Conservation (phyloP, 2,888 invertebrate species). For the Athrips mouffetella region DNA sequence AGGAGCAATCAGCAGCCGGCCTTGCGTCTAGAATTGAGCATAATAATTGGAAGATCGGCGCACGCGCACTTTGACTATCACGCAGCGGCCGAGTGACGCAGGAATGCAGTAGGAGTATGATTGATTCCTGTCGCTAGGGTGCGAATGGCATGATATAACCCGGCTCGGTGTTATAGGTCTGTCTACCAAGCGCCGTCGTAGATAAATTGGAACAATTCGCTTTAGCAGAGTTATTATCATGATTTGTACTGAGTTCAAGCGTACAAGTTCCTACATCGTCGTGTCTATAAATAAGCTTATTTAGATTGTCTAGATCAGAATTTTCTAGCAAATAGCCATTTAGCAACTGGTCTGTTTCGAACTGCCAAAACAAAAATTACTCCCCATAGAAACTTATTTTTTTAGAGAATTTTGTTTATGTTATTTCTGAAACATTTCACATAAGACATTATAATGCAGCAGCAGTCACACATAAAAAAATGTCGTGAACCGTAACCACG, state of each 20-base stretch:
- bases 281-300: no score
- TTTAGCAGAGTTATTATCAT: background rate
- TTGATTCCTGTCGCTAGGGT: slow-evolving; percentile 19
- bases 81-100: slow-evolving; percentile 35
- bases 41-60: slow-evolving; percentile 52
- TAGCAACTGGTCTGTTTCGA: background rate
- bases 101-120: slow-evolving; percentile 30
- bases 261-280: no score
- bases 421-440: background rate
- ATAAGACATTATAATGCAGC: background rate
- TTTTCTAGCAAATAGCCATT: background rate
- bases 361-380: no score
- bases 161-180: background rate
- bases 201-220: background rate
- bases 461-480: slow-evolving; percentile 2
- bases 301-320: no score
- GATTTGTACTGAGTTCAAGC: no score
- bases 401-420: background rate
- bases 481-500: slow-evolving; percentile 13
- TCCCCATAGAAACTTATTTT: no score
- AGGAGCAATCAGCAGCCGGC: slow-evolving; percentile 28
- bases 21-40: slow-evolving; percentile 51
- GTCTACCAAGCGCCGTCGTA: background rate
- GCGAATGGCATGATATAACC: slow-evolving; percentile 6
- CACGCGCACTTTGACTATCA: slow-evolving; percentile 47